Percentiles rank a stretch among this genome's conserved stretches.
These are phyloP conservation scores for Catotricha subobsoleta DNA, from an alignment of 2,888 invertebrate species.

Conservation along the genomic window DNA sequence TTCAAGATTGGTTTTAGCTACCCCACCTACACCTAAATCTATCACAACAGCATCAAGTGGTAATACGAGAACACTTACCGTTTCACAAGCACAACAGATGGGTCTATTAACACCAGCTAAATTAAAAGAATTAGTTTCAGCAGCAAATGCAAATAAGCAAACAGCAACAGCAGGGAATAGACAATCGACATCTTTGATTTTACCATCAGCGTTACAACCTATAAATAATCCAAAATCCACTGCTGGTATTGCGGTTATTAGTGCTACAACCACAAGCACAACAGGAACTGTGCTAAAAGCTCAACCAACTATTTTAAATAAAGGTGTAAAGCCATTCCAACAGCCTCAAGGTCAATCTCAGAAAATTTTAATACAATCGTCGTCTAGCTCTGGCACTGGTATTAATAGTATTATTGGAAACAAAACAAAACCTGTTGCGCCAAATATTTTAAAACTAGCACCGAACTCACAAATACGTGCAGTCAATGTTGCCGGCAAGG, in stretches of 20 bases:
- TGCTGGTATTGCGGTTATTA: neutral
- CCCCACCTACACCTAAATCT: neutral
- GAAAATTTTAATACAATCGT: constrained; percentile 2
- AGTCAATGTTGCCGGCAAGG: constrained; percentile 17
- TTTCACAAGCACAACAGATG: constrained; percentile 9
- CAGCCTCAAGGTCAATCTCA: neutral
- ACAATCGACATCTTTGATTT: neutral
- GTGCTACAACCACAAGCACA: neutral
- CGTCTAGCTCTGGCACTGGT: neutral
- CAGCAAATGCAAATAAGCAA: neutral
- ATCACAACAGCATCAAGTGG: neutral
- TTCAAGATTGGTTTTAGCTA: neutral
- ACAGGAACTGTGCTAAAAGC: too few species aligned
- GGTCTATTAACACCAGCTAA: constrained; percentile 7
- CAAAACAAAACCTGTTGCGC: neutral
- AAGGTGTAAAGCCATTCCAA: neutral
- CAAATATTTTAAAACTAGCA: constrained; percentile 3
- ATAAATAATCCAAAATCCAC: too few species aligned
- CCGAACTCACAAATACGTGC: neutral
- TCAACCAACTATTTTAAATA: constrained; percentile 1
- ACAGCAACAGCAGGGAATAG: neutral
- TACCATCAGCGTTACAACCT: neutral
- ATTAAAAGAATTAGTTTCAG: constrained; percentile 5
- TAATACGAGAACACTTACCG: constrained; percentile 5
- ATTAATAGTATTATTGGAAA: too few species aligned